Evolutionary conservation across 1,140 invertebrate species (phyloP).

Genomic region (Delia radicum): DNA sequence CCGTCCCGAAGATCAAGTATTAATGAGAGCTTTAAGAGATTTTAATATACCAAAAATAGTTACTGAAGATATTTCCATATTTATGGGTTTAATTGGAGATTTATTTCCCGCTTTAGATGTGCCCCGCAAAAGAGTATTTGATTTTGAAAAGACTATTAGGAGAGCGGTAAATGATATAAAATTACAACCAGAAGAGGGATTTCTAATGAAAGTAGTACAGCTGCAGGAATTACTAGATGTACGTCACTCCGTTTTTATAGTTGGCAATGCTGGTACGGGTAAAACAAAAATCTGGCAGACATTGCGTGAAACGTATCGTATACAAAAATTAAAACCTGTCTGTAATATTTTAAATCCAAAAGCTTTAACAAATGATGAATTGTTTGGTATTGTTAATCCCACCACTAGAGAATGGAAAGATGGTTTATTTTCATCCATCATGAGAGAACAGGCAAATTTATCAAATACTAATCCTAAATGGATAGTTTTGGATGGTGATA

Average conservation of each 20-base stretch:
- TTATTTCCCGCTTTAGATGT: conserved; percentile 81
- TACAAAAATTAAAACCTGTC: conserved; percentile 76
- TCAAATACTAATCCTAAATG: conserved; percentile 76
- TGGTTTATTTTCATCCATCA: conserved; percentile 88
- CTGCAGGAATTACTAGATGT: conserved; percentile 83
- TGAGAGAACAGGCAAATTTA: conserved; percentile 91
- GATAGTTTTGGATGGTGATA: conserved; percentile 95
- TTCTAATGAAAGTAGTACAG: conserved; percentile 80
- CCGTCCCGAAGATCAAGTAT: conserved; percentile 68
- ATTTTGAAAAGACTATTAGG: conserved; percentile 75
- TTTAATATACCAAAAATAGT: conserved; percentile 88
- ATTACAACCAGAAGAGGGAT: conserved; percentile 83
- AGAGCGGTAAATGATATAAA: conserved; percentile 74
- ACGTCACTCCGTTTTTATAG: conserved; percentile 85
- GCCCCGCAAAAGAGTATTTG: conserved; percentile 71
- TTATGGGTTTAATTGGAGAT: conserved; percentile 83
- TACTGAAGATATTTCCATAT: conserved; percentile 78
- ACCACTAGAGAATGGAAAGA: conserved; percentile 96
- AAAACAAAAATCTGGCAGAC: conserved; percentile 89
- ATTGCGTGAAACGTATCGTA: conserved; percentile 73
- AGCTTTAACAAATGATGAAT: conserved; percentile 92
- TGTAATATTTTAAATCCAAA: conserved; percentile 93
- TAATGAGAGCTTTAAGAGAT: conserved; percentile 78
- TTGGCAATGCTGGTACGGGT: conserved; percentile 82
- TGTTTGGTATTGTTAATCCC: conserved; percentile 95